Evolutionary conservation across 2,888 invertebrate species (phyloP), one percentile per base, ranked within the genome.

Genomic region (Eupithecia inturbata): DNA sequence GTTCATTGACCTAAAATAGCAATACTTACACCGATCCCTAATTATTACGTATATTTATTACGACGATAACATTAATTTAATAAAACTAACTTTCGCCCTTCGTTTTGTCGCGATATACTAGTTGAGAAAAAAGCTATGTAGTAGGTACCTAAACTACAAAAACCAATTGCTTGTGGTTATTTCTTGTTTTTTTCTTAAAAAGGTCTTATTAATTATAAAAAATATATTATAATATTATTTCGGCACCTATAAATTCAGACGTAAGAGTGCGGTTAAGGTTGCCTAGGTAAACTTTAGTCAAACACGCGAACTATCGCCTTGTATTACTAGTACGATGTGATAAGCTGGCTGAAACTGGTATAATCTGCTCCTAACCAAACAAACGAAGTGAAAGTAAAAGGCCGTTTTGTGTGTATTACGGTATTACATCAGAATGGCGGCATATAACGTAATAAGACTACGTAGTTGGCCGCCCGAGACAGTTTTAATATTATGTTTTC

Each of bases 311-410:
- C n/a, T 26, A 22, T 22, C 22, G 12, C 12, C 39, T n/a, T 26
- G 6, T 66, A 39, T 66, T 39, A 39, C 14, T 39, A 41, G 36
- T 36, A 33, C 2, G 64, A 36, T 14, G 66, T 66, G 66, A 41
- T 83, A 82, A 79, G 79, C 66, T 80, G 80, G 78, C 79, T 78
- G 81, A 82, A 84, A 82, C 81, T 79, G 81, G 77, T 83, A 81
- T 82, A 85, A 86, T 84, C 85, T 77, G 84, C 81, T 84, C 85
- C 85, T 86, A 85, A 85, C 78, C 82, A 86, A 86, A 86, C 85
- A 85, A 73, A 80, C 72, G 79, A 81, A 83, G 84, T 78, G 79
- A 79, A 82, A 79, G 80, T 73, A 70, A 78, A 84, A 82, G 81
- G 78, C 76, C 77, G 79, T 79, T 82, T 31, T 62, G 62, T 78